Percentiles rank a stretch among this genome's conserved stretches.
Conservation (phyloP, 2,113 vertebrate genomes). For the Rostratula benghalensis region DNA sequence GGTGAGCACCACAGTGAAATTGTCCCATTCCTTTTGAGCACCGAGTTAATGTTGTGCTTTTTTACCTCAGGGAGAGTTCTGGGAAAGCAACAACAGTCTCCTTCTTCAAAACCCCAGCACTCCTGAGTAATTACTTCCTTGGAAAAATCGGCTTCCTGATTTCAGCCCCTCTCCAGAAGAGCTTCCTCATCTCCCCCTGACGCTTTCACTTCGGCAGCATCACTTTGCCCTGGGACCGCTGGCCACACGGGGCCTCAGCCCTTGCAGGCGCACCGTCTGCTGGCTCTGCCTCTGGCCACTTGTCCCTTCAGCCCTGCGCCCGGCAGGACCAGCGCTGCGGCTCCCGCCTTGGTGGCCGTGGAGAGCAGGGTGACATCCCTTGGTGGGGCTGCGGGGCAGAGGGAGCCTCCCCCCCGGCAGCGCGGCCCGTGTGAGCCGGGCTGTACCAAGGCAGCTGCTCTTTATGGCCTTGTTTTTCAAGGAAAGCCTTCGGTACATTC, state of each 20-base stretch:
- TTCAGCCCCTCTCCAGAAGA: neutral
- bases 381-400: neutral
- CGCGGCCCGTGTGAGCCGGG: neutral
- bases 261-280: rapidly evolving
- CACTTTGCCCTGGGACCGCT: neutral
- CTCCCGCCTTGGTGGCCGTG: neutral
- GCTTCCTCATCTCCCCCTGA: neutral
- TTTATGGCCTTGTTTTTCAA: conserved; percentile 67
- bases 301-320: neutral
- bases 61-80: neutral
- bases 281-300: rapidly evolving
- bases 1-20: neutral
- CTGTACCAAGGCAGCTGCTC: neutral
- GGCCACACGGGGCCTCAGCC: neutral
- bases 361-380: neutral
- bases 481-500: conserved; percentile 38
- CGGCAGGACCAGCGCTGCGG: neutral
- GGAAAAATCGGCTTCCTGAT: neutral
- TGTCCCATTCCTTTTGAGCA: neutral
- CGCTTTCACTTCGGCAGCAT: neutral
- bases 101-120: neutral
- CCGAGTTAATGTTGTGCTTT: neutral
- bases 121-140: neutral
- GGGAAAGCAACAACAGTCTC: neutral
- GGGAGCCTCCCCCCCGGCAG: neutral